These are phyloP conservation scores for Allobates femoralis DNA, from an alignment of 2,797 vertebrate genomes.

Conservation along the genomic window DNA sequence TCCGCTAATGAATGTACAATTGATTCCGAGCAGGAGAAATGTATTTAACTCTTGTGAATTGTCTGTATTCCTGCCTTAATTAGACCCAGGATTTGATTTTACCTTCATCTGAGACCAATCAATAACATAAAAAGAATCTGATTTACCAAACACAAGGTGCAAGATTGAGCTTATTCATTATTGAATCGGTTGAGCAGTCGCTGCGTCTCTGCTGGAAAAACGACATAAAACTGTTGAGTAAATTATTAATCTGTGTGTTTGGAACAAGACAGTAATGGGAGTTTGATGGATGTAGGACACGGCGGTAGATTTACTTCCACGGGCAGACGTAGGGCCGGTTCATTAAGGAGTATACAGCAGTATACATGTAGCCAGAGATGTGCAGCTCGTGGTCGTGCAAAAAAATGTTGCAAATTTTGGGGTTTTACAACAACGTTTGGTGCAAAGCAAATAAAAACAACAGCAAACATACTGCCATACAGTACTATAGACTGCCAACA, in stretches of 20 bases:
- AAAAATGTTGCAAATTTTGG: too few species aligned
- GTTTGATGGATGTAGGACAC: neutral
- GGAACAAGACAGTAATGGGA: neutral
- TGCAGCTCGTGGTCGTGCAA: too few species aligned
- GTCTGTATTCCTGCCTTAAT: neutral
- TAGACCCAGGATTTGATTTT: conserved; percentile 1
- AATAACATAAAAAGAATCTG: neutral
- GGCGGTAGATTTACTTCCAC: neutral
- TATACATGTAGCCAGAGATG: too few species aligned
- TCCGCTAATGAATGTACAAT: conserved; percentile 6
- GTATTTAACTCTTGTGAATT: neutral
- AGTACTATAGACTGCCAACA: neutral
- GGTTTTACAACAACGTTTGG: too few species aligned
- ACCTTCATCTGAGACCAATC: conserved; percentile 7
- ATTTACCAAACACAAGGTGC: neutral
- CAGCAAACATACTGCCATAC: neutral
- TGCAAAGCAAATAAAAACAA: neutral
- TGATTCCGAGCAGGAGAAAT: neutral
- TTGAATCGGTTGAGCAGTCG: neutral
- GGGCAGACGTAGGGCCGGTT: too few species aligned
- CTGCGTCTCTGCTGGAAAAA: neutral
- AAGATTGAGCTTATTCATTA: neutral
- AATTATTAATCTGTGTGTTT: neutral
- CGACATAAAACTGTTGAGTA: neutral
- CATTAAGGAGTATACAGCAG: too few species aligned